phyloP scores from a whole-genome alignment of 1,140 invertebrate species.

The Neotoxoptera formosana region DNA sequence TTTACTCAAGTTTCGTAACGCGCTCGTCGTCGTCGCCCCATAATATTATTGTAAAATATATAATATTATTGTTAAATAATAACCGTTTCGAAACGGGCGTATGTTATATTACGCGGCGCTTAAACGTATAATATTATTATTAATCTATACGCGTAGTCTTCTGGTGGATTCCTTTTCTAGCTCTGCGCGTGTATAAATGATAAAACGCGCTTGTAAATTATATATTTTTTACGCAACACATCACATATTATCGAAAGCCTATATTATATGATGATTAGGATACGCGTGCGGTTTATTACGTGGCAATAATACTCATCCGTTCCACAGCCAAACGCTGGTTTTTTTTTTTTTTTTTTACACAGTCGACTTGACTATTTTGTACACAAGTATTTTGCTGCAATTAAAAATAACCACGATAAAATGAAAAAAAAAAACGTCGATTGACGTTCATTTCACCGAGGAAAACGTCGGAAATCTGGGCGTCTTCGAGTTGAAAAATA shows the following conservation, averaged over 20 bases:
- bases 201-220: not conserved
- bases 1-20: not conserved
- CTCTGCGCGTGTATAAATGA: not conserved
- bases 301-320: not conserved
- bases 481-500: not conserved
- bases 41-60: conserved; percentile 13
- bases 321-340: not conserved
- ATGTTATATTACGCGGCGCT: not conserved
- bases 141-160: not conserved
- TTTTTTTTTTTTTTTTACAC: not conserved
- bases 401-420: not conserved
- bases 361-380: not conserved
- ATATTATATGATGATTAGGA: too few relatives aligned
- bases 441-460: not conserved
- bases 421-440: not conserved
- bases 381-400: not conserved
- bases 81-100: not conserved
- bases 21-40: not conserved
- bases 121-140: not conserved
- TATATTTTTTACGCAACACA: conserved; percentile 10
- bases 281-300: not conserved
- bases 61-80: not conserved
- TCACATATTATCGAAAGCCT: not conserved
- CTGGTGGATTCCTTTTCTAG: not conserved
- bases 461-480: not conserved